Evolutionary conservation across 2,113 vertebrate genomes (phyloP).

Genomic region (Henicopernis longicauda): DNA sequence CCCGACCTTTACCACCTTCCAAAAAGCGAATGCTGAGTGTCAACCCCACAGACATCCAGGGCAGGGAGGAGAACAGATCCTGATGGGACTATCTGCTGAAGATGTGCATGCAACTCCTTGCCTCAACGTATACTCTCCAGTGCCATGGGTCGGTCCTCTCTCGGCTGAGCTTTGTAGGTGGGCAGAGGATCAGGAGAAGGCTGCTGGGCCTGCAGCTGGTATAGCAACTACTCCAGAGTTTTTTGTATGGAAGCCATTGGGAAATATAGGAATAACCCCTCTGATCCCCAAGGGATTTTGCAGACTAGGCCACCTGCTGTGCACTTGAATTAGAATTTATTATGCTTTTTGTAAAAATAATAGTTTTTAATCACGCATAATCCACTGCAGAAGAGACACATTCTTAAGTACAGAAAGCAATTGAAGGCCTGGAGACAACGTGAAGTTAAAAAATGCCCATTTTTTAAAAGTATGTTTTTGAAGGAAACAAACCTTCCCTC

Average conservation of each 20-base stretch:
- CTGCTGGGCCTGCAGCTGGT: background rate
- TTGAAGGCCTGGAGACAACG: background rate
- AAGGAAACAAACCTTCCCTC: background rate
- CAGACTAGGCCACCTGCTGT: background rate
- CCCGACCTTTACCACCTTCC: background rate
- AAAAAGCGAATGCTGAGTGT: background rate
- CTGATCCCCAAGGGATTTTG: background rate
- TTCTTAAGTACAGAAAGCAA: background rate
- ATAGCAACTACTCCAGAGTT: background rate
- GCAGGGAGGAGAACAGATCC: background rate
- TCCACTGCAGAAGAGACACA: background rate
- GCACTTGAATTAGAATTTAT: background rate
- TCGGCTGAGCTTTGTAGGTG: background rate
- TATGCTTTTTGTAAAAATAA: background rate
- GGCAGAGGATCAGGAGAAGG: background rate
- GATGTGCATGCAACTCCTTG: rapidly evolving
- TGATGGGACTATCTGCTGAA: background rate
- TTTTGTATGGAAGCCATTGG: background rate
- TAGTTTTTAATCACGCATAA: background rate
- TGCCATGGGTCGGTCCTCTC: rapidly evolving
- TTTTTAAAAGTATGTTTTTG: background rate
- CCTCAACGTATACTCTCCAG: rapidly evolving
- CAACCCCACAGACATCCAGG: background rate
- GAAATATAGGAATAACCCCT: background rate
- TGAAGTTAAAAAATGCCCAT: background rate